Conservation (phyloP, 2,797 vertebrate genomes). For the Helostoma temminkii region DNA sequence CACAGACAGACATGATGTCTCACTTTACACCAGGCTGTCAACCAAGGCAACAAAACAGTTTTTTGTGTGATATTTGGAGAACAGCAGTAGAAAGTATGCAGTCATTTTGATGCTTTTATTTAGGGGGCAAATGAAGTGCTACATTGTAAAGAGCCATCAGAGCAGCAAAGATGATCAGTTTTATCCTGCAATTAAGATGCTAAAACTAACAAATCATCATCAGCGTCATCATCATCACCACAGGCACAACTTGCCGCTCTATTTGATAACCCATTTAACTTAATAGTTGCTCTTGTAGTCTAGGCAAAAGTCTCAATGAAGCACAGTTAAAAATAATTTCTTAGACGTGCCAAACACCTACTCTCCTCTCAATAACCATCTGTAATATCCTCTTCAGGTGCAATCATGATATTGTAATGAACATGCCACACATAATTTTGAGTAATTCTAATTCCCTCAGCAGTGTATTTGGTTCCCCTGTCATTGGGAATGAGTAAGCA, state of each 20-base stretch:
- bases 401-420: constrained; percentile 71
- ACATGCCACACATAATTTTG: constrained; percentile 66
- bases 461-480: constrained; percentile 59
- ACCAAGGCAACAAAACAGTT: constrained; percentile 64
- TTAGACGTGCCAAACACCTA: constrained; percentile 29
- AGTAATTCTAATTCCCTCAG: constrained; percentile 62
- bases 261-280: constrained; percentile 25
- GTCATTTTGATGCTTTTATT: constrained; percentile 24
- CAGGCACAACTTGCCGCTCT: constrained; percentile 4
- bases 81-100: constrained; percentile 24
- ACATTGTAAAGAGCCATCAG: constrained; percentile 23
- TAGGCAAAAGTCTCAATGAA: constrained; percentile 23
- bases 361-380: constrained; percentile 51
- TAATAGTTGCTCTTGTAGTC: constrained; percentile 4
- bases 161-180: constrained; percentile 14
- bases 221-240: constrained; percentile 19
- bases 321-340: constrained; percentile 47
- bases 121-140: constrained; percentile 7
- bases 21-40: constrained; percentile 79
- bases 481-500: constrained; percentile 74
- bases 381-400: constrained; percentile 59
- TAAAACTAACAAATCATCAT: constrained; percentile 21
- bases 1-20: constrained; percentile 86
- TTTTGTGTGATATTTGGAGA: constrained; percentile 52
- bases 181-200: not conserved